phyloP scores from a whole-genome alignment of 64 coral and sea anemone species.

The Montipora efflorescens region DNA sequence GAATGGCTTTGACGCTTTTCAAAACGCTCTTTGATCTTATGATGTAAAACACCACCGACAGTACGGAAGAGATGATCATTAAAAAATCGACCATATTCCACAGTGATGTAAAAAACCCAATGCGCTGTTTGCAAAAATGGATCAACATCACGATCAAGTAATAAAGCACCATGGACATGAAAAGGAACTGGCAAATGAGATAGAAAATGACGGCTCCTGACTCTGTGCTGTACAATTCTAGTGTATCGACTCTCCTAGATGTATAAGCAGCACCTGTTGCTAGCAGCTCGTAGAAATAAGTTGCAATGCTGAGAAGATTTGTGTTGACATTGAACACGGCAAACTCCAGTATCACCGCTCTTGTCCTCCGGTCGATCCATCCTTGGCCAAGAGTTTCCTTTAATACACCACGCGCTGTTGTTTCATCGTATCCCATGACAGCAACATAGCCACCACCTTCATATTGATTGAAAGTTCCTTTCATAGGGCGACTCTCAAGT shows the following conservation, averaged over 20 bases:
- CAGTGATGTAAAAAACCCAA: constrained; percentile 14
- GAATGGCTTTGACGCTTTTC: constrained; percentile 16
- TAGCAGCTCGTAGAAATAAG: constrained; percentile 5
- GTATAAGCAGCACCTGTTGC: constrained; percentile 9
- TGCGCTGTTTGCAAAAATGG: not conserved
- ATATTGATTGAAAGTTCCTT: not conserved
- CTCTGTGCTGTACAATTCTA: constrained; percentile 17
- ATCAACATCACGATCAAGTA: constrained; percentile 19
- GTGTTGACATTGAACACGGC: constrained; percentile 24
- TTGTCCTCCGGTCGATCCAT: constrained; percentile 21
- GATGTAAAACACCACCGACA: constrained; percentile 10
- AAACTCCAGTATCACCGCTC: constrained; percentile 19
- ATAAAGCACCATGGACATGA: constrained; percentile 25
- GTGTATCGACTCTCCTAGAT: not conserved
- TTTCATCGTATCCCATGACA: constrained; percentile 3
- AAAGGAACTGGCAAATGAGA: constrained; percentile 30
- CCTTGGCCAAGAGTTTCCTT: not conserved
- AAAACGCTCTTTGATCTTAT: constrained; percentile 9
- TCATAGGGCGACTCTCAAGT: not conserved
- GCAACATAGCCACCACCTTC: constrained; percentile 36
- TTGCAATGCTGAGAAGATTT: constrained; percentile 14
- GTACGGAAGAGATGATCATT: not conserved
- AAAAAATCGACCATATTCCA: constrained; percentile 43
- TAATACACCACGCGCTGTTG: not conserved
- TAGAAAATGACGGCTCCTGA: constrained; percentile 18